Evolutionary conservation across 2,888 invertebrate species (phyloP), one percentile per base, ranked within the genome.

Genomic region (Lasiommata megera): DNA sequence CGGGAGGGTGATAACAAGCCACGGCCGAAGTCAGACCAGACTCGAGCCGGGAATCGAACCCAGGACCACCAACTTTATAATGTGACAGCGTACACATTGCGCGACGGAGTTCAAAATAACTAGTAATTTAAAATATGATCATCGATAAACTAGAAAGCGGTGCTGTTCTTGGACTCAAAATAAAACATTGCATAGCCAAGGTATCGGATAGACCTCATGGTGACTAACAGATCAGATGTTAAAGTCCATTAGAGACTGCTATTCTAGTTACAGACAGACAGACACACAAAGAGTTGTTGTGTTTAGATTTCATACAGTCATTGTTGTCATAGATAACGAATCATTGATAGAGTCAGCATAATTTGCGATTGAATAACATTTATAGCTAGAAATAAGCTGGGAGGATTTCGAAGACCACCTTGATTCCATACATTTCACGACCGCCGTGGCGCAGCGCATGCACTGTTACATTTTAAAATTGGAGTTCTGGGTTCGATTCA

Each of bases 261-360:
- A 37, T 36, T 23, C 11, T 6, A 48, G n/a, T 36, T 17, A 18
- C 37, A 46, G 11, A 38, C 38, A 28, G 51, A 51, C 51, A 12
- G 38, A 51, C 51, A 14, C 9, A 37, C 40, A 51, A 40, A 51
- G 51, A 29, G 29, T 6, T 51, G 37, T 48, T 48, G 51, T 51
- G 29, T 29, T 38, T 11, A 28, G 29, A 40, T 51, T 51, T 29
- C 16, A 40, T 14, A 7, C 23, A 38, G 51, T 51, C 51, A 51
- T 51, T 51, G 51, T 51, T 51, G 38, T 40, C 28, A 29, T 16
- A 28, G 51, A 51, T 51, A 51, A 51, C 51, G 51, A 51, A 23
- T 46, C 48, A 37, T 37, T 48, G n/a, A 36, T 37, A 9, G 23
- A 36, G 29, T 46, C 48, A 48, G 36, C 37, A 12, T 48, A 48